phyloP scores from a whole-genome alignment of 2,888 invertebrate genomes.

The Petrolisthes cinctipes region DNA sequence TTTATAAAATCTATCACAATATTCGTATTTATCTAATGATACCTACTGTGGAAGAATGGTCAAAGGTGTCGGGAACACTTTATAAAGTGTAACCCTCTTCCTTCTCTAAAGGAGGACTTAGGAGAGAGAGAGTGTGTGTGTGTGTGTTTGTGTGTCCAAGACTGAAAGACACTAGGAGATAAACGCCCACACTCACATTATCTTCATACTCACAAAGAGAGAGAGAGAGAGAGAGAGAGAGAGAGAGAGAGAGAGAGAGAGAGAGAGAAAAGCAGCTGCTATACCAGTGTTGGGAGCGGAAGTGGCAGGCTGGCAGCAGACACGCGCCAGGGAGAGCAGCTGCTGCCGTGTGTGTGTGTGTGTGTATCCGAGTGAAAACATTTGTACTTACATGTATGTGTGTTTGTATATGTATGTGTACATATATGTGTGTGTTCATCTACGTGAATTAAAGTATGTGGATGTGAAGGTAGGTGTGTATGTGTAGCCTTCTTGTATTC shows the following conservation, averaged over 20 bases:
- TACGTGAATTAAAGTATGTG: background rate
- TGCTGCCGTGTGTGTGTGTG: background rate
- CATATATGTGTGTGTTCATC: background rate
- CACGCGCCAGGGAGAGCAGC: background rate
- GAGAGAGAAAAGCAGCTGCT: background rate
- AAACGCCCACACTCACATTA: too few species aligned
- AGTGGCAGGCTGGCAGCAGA: background rate
- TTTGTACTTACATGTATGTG: background rate
- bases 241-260: slow-evolving; percentile 1
- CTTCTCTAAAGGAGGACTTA: too few species aligned
- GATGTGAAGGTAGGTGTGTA: too few species aligned
- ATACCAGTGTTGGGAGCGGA: background rate
- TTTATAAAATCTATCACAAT: too few species aligned
- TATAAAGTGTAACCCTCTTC: too few species aligned
- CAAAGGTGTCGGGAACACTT: too few species aligned
- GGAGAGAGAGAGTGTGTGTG: too few species aligned
- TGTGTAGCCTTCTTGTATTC: too few species aligned
- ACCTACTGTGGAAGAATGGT: too few species aligned
- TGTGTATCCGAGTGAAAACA: background rate
- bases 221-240: background rate
- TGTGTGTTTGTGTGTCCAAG: too few species aligned
- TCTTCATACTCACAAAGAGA: background rate
- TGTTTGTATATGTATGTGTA: background rate
- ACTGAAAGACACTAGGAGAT: too few species aligned
- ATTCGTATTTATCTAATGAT: too few species aligned